Conservation (phyloP, 2,797 vertebrate species). For the Rhinogobio ventralis region DNA sequence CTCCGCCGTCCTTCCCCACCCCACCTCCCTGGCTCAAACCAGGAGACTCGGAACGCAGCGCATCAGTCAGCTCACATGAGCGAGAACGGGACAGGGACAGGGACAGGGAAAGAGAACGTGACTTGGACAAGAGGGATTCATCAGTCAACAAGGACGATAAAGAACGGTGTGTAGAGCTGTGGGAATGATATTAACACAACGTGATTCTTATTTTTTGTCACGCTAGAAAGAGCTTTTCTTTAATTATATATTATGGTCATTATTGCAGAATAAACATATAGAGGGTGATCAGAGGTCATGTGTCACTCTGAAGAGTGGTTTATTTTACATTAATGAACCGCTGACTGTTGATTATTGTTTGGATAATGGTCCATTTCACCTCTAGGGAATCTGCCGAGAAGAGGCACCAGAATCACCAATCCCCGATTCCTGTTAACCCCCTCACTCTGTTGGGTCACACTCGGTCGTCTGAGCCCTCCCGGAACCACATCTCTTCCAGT, state of each 20-base stretch:
- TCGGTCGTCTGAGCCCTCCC: slow-evolving; percentile 87
- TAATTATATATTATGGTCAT: neutral
- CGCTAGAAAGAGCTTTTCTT: neutral
- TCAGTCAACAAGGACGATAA: slow-evolving; percentile 93
- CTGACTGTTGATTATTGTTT: neutral
- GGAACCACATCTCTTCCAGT: slow-evolving; percentile 86
- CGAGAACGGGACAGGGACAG: slow-evolving; percentile 91
- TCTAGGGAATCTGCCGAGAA: slow-evolving; percentile 91
- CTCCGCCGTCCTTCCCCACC: slow-evolving; percentile 96
- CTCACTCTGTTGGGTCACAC: slow-evolving; percentile 86
- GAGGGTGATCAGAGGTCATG: neutral
- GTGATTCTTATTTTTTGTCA: neutral
- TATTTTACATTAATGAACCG: neutral
- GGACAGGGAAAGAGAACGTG: slow-evolving; percentile 69
- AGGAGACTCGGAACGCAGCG: slow-evolving; percentile 92
- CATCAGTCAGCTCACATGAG: slow-evolving; percentile 92
- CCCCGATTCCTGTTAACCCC: slow-evolving; percentile 87
- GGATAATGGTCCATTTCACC: neutral
- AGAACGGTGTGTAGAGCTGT: slow-evolving; percentile 83
- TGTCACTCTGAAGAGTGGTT: neutral
- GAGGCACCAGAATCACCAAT: slow-evolving; percentile 90
- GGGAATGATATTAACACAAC: neutral
- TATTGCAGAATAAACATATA: neutral
- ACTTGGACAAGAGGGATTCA: slow-evolving; percentile 91
- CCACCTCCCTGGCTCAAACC: slow-evolving; percentile 99